Evolutionary conservation across 2,113 vertebrate genomes (phyloP).

Genomic region (Scytalopus superciliaris): DNA sequence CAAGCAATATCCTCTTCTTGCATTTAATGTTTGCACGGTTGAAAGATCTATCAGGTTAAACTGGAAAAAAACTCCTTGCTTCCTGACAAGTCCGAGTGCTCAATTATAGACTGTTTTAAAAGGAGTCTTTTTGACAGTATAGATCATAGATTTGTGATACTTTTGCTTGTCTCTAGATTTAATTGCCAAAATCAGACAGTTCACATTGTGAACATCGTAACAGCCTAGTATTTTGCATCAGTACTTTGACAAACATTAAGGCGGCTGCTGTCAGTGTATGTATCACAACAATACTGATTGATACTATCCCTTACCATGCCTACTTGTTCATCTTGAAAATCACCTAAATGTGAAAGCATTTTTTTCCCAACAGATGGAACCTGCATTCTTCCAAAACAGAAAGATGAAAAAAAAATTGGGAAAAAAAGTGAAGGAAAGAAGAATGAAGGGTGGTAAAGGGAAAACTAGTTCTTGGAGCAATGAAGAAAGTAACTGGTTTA

Average conservation of each 20-base stretch:
- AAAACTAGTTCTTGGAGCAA: not conserved
- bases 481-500: not conserved
- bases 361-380: not conserved
- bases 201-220: not conserved
- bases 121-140: not conserved
- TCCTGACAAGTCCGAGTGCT: slow-evolving; percentile 19
- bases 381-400: not conserved
- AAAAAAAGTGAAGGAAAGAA: not conserved
- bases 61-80: slow-evolving; percentile 15
- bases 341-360: not conserved
- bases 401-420: accelerated
- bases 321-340: not conserved
- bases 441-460: not conserved
- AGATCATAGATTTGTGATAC: not conserved
- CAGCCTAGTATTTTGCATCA: not conserved
- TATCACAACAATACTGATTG: not conserved
- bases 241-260: not conserved
- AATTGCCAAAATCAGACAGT: not conserved
- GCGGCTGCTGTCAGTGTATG: not conserved
- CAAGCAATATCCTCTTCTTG: not conserved
- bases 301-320: not conserved
- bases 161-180: not conserved
- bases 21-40: slow-evolving; percentile 16
- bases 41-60: slow-evolving; percentile 2
- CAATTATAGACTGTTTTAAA: slow-evolving; percentile 15